Conservation (phyloP, 2,888 invertebrate species). For the Drosophila kambysellisi region DNA sequence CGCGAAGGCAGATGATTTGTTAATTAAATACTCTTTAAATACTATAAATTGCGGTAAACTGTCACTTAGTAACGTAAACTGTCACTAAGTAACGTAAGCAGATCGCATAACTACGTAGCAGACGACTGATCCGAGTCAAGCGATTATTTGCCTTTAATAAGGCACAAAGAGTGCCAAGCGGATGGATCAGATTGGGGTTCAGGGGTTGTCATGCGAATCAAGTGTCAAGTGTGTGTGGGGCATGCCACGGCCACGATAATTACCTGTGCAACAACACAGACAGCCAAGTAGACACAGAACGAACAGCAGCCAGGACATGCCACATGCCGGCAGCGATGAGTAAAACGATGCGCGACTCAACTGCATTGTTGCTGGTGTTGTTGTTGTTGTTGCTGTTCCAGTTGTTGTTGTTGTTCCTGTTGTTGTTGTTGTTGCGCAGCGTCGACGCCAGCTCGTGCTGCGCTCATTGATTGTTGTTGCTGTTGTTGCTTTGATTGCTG, state of each 20-base stretch:
- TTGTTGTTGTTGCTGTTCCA: constrained; percentile 15
- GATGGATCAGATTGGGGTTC: background rate
- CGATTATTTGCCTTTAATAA: constrained; percentile 5
- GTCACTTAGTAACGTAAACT: background rate
- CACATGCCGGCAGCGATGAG: constrained; percentile 59
- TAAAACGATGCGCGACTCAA: constrained; percentile 46
- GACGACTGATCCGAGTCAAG: constrained; percentile 16
- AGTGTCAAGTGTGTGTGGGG: constrained; percentile 31
- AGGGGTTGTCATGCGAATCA: constrained; percentile 29
- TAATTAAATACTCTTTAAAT: background rate
- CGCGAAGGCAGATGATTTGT: background rate
- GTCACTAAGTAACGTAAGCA: constrained; percentile 5
- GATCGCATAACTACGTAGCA: background rate
- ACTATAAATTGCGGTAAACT: background rate
- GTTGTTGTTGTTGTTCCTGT: constrained; percentile 1
- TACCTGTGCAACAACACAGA: constrained; percentile 73
- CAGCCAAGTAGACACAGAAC: constrained; percentile 67
- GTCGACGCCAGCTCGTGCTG: constrained; percentile 51
- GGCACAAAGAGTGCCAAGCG: too few species aligned
- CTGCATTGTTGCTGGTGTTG: constrained; percentile 42
- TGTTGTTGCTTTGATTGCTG: constrained; percentile 16
- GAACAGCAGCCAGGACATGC: constrained; percentile 66
- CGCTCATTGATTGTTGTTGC: constrained; percentile 47
- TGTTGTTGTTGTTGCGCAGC: constrained; percentile 24
- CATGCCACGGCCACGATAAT: constrained; percentile 41